Conservation (phyloP, 2,888 invertebrate species). For the Pristionchus exspectatus region DNA sequence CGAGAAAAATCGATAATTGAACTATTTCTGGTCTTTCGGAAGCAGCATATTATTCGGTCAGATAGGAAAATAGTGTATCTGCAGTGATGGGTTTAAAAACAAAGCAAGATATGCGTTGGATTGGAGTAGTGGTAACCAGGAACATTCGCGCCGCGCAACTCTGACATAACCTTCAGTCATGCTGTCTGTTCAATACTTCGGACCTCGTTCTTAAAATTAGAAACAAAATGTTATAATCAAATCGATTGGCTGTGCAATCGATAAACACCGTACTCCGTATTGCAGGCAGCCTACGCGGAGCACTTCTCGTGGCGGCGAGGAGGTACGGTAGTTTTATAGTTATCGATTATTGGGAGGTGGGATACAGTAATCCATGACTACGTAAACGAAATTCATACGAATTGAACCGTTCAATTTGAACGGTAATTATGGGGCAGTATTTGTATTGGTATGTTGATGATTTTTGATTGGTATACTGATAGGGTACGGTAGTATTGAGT, state of each 20-base stretch:
- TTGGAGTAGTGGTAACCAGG: too few species aligned
- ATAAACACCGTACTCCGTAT: background rate
- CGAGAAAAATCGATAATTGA: background rate
- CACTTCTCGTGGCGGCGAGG: slow-evolving; percentile 74
- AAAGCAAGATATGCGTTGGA: too few species aligned
- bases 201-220: background rate
- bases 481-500: background rate
- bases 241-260: background rate
- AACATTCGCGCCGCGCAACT: background rate
- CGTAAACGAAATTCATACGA: background rate
- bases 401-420: too few species aligned
- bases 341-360: background rate
- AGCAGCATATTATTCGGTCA: too few species aligned
- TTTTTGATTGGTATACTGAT: too few species aligned
- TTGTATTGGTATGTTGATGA: too few species aligned
- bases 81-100: too few species aligned
- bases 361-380: background rate
- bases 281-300: slow-evolving; percentile 70
- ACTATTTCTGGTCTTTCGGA: background rate
- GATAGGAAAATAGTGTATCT: too few species aligned
- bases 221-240: background rate
- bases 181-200: background rate
- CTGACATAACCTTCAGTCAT: background rate
- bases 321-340: slow-evolving; percentile 55
- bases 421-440: too few species aligned